Base-by-base conservation (phyloP, 2,113 vertebrate species). In the Oenanthe oenanthe region DNA sequence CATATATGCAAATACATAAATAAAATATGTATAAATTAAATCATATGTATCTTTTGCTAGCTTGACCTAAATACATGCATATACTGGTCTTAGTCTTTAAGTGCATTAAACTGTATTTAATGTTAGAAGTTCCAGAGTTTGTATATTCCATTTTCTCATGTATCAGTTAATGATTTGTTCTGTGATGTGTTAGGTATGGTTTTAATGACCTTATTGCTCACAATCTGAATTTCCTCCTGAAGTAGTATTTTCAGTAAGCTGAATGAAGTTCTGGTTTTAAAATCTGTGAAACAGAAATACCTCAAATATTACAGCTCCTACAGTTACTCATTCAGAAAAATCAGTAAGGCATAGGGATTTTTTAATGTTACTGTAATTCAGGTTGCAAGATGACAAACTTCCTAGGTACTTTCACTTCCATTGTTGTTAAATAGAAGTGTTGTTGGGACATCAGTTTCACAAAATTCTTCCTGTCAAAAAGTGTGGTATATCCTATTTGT, bases 91-190 rank as follows among this genome's bases (percentile, higher is more conserved):
- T 92, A 60, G 25, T 72, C 13, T 45, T 72, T 72, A 54, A 45
- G 1, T 73, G 56, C 6, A 20, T 83, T 89, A 84, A 86, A 34
- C 10, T 15, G 5, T 56, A 26, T 14, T 34, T 51, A 28, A 34
- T 38, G 3, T 78, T 74, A 60, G 26, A 63, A 82, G 29, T 66
- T 90, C 12, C 32, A 34, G 42, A 25, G 24, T 47, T 53, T n/a
- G 68, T 57, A 4, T 26, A 31, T 34, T 70, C 43, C 6, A 3
- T 61, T 83, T 85, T 65, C 38, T 80, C 4, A 42, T 0, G 0
- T 83, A n/a, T 32, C 17, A 73, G 7, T 83, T 66, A 3, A 58
- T 25, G 73, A 40, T 61, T 92, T 89, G 20, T 82, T 82, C 28
- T 72, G 13, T 79, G 32, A 6, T 62, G 3, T 80, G 16, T 50